Base-by-base conservation (phyloP, 2,888 invertebrate genomes). In the Eupithecia pulchellata region DNA sequence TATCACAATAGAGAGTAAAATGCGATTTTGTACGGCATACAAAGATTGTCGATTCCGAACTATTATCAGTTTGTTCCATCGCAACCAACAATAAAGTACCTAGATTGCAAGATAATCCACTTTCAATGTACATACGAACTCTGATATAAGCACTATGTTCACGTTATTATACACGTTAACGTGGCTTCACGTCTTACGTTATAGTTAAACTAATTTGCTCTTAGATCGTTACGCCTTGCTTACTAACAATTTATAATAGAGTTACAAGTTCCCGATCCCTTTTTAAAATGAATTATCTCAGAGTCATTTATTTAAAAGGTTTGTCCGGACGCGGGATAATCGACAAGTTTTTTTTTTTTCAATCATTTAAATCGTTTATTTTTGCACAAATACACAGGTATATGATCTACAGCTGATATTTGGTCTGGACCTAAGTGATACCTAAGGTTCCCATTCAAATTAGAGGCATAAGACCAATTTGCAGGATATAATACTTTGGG, bases 111-210 rank as follows among this genome's bases (percentile, higher is more conserved):
- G 29, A 17, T 57, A 57, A 14, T 29, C 57, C 29, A 29, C 27
- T 55, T 57, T 29, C 57, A 14, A 29, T 57, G 8, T 17, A 17
- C 57, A 1, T 17, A 17, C 5, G 2, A 57, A 29, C 47, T 2
- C 17, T 27, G 55, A 29, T 29, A 29, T 14, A 0, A 14, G 27
- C 57, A 8, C 17, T 29, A 17, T 17, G 27, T 57, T 29, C 8
- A 57, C 29, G 17, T 27, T 27, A 55, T 55, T 27, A 14, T 13
- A 55, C 55, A 55, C 27, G 27, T 29, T 57, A 57, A 57, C 27
- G 57, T 57, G 27, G 29, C 27, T 29, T 57, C 47, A 47, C 55
- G 27, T 55, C 55, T 55, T n/a, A 14, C 27, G 57, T 57, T 57
- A 17, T 29, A 29, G 9, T 29, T 14, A 57, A 27, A 6, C 27